A percentile compares a stretch with the other conserved stretches of the same genome.
Conservation (phyloP, 2,797 vertebrate species). For the Liparis tanakae region DNA sequence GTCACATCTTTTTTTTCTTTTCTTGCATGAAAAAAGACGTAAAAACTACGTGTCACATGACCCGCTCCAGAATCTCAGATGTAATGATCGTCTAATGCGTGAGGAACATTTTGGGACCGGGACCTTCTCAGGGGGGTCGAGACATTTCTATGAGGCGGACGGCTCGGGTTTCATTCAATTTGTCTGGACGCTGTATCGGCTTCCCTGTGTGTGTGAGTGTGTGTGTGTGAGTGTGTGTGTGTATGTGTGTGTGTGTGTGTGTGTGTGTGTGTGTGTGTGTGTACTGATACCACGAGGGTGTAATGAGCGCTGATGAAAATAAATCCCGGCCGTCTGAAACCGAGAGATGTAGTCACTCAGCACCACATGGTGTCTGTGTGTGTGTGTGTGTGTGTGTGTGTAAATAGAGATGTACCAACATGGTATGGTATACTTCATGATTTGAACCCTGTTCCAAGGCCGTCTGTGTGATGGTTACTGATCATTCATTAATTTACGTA, state of each 20-base stretch:
- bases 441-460: slow-evolving; percentile 2
- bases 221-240: neutral
- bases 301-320: slow-evolving; percentile 51
- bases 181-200: neutral
- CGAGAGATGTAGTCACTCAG: slow-evolving; percentile 40
- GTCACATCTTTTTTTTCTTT: too few relatives aligned
- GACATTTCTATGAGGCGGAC: neutral
- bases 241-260: neutral
- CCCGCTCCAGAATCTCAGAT: neutral
- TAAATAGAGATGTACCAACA: neutral
- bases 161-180: neutral
- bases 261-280: neutral
- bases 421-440: neutral
- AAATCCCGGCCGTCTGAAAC: slow-evolving; percentile 28
- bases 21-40: too few relatives aligned
- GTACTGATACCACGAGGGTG: slow-evolving; percentile 36
- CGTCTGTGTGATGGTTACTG: slow-evolving; percentile 1
- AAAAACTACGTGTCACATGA: too few relatives aligned
- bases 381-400: neutral
- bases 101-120: neutral
- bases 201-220: neutral
- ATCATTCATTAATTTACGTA: neutral
- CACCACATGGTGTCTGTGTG: slow-evolving; percentile 16
- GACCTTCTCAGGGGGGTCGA: neutral
- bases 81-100: neutral